These are phyloP conservation scores for Sciurus niger DNA, from an alignment of 2,113 vertebrate species.

Conservation along the genomic window DNA sequence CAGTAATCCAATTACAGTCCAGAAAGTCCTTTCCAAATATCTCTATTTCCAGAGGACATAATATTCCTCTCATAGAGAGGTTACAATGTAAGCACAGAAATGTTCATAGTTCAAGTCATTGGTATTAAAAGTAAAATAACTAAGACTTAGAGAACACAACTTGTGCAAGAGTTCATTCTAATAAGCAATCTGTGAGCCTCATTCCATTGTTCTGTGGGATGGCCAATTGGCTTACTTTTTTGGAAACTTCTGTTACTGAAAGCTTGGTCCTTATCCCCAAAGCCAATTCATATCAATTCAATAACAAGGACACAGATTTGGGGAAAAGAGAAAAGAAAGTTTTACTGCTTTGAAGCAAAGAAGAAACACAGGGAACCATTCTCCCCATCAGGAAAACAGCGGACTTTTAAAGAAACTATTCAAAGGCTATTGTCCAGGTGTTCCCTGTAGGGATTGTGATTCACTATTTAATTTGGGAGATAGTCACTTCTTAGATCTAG, in stretches of 20 bases:
- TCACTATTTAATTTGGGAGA: no score
- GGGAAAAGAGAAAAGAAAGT: no score
- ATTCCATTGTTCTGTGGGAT: conserved; percentile 10
- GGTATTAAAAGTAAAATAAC: conserved; percentile 49
- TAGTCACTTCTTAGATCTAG: no score
- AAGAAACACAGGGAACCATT: no score
- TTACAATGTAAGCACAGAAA: not conserved
- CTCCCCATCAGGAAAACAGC: no score
- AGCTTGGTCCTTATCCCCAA: no score
- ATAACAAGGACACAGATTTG: no score
- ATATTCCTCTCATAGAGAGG: not conserved
- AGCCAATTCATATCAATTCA: no score
- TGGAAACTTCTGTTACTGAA: not conserved
- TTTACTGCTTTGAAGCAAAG: no score
- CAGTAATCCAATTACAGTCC: not conserved
- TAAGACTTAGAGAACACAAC: not conserved
- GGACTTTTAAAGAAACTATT: no score
- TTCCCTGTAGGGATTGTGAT: no score
- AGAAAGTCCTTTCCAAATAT: not conserved
- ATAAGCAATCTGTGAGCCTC: not conserved
- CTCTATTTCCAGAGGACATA: not conserved
- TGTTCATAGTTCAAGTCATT: not conserved
- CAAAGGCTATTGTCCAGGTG: no score
- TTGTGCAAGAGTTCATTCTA: not conserved
- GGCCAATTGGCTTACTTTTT: not conserved